Percentiles rank a stretch among this genome's conserved stretches.
phyloP scores from a whole-genome alignment of 2,797 vertebrate genomes.

The Gallirallus australis region DNA sequence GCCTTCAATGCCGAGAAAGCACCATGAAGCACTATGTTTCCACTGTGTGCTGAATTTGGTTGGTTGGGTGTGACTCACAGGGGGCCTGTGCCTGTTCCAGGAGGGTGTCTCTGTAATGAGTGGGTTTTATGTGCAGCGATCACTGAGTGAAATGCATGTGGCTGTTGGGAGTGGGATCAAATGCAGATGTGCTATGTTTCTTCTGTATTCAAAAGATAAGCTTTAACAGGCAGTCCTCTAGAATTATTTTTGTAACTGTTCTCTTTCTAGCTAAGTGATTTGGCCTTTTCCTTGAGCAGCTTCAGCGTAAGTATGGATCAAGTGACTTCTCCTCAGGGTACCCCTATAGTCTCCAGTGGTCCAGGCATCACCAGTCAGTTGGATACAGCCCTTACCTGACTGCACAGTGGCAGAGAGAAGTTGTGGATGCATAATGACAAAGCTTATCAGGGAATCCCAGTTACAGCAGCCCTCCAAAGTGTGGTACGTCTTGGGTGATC shows the following conservation, averaged over 20 bases:
- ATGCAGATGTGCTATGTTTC: accelerated
- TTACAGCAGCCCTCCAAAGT: neutral
- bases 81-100: accelerated
- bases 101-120: accelerated
- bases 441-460: neutral
- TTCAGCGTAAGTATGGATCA: accelerated
- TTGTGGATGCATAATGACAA: neutral
- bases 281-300: neutral
- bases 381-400: neutral
- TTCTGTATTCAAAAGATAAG: neutral
- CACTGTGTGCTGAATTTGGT: too few relatives aligned
- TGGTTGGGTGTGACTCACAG: too few relatives aligned
- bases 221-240: neutral
- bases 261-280: neutral
- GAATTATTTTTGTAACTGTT: accelerated
- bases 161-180: neutral
- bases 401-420: neutral
- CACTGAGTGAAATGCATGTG: accelerated
- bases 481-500: neutral
- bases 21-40: accelerated
- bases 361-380: accelerated
- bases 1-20: neutral
- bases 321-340: accelerated
- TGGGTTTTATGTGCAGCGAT: accelerated
- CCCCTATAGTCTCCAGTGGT: neutral